These are phyloP conservation scores for Ferrisia virgata DNA, from an alignment of 2,888 invertebrate species.

Conservation along the genomic window DNA sequence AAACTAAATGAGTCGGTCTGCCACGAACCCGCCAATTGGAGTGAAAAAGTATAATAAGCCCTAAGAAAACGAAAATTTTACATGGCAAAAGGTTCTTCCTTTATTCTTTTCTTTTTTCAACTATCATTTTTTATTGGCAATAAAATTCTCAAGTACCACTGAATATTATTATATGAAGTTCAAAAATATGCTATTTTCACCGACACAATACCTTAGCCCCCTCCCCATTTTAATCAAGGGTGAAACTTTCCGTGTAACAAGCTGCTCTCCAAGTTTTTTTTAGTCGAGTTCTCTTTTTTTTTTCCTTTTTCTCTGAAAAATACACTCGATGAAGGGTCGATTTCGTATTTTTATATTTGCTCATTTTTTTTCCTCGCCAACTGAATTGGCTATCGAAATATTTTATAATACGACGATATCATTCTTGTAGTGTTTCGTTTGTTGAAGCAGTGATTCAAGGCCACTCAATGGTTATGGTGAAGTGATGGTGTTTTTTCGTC, in stretches of 20 bases:
- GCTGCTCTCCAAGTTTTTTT: constrained; percentile 33
- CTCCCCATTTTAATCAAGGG: constrained; percentile 43
- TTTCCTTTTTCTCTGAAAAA: neutral
- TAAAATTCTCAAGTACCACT: constrained; percentile 44
- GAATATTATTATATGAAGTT: constrained; percentile 45
- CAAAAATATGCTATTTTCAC: constrained; percentile 45
- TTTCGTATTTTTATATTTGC: constrained; percentile 12
- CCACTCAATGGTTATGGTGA: neutral
- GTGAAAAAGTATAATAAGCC: constrained; percentile 23
- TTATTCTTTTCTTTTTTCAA: constrained; percentile 22
- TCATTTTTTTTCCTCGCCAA: neutral
- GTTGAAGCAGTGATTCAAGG: neutral
- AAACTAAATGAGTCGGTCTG: constrained; percentile 36
- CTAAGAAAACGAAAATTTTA: constrained; percentile 27
- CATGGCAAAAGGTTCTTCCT: constrained; percentile 37
- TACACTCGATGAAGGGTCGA: constrained; percentile 34
- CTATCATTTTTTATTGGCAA: constrained; percentile 41
- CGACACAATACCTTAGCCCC: constrained; percentile 43
- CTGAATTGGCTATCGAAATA: constrained; percentile 20
- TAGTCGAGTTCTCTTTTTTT: constrained; percentile 28
- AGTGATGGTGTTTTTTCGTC: neutral
- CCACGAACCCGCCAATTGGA: constrained; percentile 27
- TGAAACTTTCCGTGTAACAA: constrained; percentile 38
- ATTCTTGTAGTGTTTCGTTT: neutral
- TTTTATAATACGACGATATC: constrained; percentile 5